phyloP scores from a whole-genome alignment of 2,888 invertebrate species.

The Ectemnius lituratus region DNA sequence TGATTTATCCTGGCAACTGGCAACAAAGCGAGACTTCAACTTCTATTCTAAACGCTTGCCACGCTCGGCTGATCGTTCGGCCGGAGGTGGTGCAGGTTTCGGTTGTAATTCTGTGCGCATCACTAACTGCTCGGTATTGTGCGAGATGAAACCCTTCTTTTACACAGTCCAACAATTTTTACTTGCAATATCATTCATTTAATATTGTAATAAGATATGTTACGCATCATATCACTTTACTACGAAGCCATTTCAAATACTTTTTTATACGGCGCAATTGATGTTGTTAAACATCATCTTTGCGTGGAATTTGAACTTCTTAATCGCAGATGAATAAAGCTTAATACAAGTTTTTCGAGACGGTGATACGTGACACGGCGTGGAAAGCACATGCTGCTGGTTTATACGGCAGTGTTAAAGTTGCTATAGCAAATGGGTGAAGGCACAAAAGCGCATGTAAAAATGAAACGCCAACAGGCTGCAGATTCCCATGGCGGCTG shows the following conservation, averaged over 20 bases:
- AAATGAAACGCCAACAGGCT: conserved; percentile 12
- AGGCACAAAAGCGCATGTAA: conserved; percentile 12
- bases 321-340: too few species aligned
- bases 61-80: conserved; percentile 40
- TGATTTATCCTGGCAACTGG: conserved; percentile 48
- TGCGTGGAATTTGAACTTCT: too few species aligned
- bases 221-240: too few species aligned
- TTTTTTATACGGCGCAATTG: too few species aligned
- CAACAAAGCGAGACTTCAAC: conserved; percentile 37
- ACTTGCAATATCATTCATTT: too few species aligned
- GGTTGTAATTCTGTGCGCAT: conserved; percentile 40
- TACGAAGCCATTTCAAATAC: too few species aligned
- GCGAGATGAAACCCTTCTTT: too few species aligned
- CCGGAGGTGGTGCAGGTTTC: conserved; percentile 26
- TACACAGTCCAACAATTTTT: too few species aligned
- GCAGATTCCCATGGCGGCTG: not conserved
- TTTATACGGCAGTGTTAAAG: conserved; percentile 32
- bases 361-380: conserved; percentile 16
- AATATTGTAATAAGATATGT: too few species aligned
- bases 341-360: not conserved
- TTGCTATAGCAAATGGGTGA: conserved; percentile 12
- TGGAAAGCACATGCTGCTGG: conserved; percentile 20
- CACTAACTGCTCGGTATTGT: conserved; percentile 11
- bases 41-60: conserved; percentile 19
- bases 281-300: too few species aligned